Base-by-base conservation (phyloP, 2,888 invertebrate species). In the Cephus rjabovi region DNA sequence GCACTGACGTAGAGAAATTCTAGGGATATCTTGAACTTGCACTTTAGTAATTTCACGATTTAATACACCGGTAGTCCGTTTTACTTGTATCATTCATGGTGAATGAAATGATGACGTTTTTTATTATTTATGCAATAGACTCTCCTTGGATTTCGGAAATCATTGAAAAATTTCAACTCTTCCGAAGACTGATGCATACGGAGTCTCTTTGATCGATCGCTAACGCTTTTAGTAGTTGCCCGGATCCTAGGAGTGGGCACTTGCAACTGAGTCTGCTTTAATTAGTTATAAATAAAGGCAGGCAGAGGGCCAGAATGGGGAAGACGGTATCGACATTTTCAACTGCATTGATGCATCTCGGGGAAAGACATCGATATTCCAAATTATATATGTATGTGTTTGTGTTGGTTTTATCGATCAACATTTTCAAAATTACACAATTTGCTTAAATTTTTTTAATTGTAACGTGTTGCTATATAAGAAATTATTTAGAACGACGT, bases 241-340 rank as follows among this genome's bases (percentile, higher is more conserved):
- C 83, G 86, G 75, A 81, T 83, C 81, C 81, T 83, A 81, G 81
- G 68, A 81, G 85, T 81, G 79, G 78, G 82, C 79, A 84, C 83
- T 85, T 81, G 83, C 83, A 79, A 87, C 87, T 82, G 82, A 80
- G 81, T 82, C 82, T 82, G 80, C 83, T 86, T 88, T 89, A 88
- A 90, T 90, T 90, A 88, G 90, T 90, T 90, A 90, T 88, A 91
- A 90, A 90, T 90, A 90, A 87, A 87, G 85, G 77, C 83, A 83
- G 87, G 84, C 87, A 86, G 82, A 80, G 80, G 83, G 85, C 86
- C 87, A 87, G 84, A 85, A 83, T 79, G 31, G 77, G 81, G 82
- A 79, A 81, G 82, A 77, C 80, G 79, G 81, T 80, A 84, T 85
- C 82, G 83, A 85, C 81, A 81, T 83, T 83, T 86, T 77, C 74